phyloP scores from a whole-genome alignment of 2,113 vertebrate species.

The Zosterops pallidus region DNA sequence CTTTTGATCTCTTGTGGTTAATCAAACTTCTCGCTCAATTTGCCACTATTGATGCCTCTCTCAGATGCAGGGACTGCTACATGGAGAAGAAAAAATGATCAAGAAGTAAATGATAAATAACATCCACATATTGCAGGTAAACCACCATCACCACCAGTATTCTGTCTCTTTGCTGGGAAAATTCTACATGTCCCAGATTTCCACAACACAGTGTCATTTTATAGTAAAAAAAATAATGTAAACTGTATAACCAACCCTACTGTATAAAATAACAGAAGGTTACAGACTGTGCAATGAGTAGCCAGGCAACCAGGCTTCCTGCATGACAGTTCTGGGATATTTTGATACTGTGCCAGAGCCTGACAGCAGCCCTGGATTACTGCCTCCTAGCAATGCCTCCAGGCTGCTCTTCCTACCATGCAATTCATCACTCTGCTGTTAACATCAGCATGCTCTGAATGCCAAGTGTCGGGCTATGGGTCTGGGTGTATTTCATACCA shows the following conservation, averaged over 20 bases:
- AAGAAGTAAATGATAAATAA: neutral
- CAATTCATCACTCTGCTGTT: neutral
- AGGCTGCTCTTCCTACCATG: neutral
- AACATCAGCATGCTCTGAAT: neutral
- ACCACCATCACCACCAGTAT: neutral
- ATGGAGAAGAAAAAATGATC: neutral
- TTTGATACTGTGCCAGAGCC: neutral
- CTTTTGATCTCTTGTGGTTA: neutral
- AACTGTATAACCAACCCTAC: neutral
- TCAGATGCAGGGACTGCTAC: neutral
- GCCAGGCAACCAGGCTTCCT: neutral
- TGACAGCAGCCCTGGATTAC: neutral
- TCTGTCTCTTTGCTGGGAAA: neutral
- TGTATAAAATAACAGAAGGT: neutral
- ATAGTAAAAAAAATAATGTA: neutral
- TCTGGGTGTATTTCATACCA: neutral
- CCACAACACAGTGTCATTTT: neutral
- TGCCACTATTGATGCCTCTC: neutral
- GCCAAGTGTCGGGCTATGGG: neutral
- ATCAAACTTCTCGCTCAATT: fast-evolving
- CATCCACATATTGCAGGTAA: neutral
- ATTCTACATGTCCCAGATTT: neutral
- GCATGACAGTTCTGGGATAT: neutral
- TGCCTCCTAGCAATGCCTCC: neutral
- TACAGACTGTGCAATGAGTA: neutral